phyloP scores from a whole-genome alignment of 2,113 vertebrate species.

The Lamprologus ornatipinnis region DNA sequence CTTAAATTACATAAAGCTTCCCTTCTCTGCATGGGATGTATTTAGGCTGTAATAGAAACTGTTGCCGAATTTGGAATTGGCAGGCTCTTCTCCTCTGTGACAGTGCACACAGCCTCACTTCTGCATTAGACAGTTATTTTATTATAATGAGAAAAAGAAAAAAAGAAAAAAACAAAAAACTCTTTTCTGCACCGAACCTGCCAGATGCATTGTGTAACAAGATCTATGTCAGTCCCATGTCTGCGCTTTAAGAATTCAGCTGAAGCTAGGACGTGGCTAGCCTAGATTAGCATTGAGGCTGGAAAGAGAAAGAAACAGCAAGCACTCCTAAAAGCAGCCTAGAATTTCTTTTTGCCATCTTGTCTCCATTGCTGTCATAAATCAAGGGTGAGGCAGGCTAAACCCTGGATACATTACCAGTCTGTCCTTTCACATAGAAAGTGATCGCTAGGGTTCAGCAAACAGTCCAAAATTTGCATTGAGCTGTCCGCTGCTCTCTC shows the following conservation, averaged over 20 bases:
- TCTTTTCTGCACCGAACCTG: not conserved
- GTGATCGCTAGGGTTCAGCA: not conserved
- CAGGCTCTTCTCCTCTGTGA: constrained; percentile 13
- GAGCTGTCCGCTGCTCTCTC: not conserved
- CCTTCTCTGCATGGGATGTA: constrained; percentile 52
- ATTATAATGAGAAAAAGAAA: not conserved
- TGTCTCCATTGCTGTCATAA: not conserved
- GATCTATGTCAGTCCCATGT: not conserved
- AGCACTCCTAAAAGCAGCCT: not conserved
- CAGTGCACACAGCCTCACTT: not conserved
- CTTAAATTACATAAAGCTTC: constrained; percentile 46
- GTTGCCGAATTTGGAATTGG: constrained; percentile 60
- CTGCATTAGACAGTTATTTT: not conserved
- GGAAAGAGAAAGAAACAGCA: not conserved
- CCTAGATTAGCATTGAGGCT: not conserved
- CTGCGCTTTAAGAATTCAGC: not conserved
- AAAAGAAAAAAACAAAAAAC: not conserved
- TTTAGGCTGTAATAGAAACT: constrained; percentile 38
- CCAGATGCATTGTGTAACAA: not conserved
- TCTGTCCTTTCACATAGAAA: not conserved
- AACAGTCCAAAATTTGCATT: not conserved
- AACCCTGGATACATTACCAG: not conserved
- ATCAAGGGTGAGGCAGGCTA: not conserved
- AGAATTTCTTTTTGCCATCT: not conserved
- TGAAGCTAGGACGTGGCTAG: not conserved